Percentiles rank a stretch among this genome's conserved stretches.
Evolutionary conservation across 2,113 vertebrate genomes (phyloP).

Genomic region (Pelodiscus sinensis): DNA sequence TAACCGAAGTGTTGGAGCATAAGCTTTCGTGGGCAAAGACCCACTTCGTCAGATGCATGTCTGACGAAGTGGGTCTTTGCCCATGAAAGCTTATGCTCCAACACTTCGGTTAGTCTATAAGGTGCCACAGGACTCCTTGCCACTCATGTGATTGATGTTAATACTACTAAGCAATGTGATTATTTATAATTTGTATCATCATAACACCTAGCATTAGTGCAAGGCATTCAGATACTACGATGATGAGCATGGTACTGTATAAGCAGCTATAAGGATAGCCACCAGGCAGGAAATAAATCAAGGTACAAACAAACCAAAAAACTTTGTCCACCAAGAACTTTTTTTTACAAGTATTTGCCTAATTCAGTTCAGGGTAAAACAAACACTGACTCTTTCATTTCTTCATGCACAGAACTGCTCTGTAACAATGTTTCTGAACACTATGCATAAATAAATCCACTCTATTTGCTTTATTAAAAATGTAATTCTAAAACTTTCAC

Average conservation of each 20-base stretch:
- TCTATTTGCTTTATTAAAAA: neutral
- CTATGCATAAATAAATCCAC: neutral
- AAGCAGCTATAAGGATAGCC: neutral
- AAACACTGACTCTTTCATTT: neutral
- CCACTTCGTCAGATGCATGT: no score
- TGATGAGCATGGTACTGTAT: neutral
- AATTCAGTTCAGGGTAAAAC: neutral
- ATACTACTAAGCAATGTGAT: neutral
- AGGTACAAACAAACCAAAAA: neutral
- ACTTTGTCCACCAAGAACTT: neutral
- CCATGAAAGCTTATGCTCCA: no score
- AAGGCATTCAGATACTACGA: neutral
- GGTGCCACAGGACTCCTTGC: no score
- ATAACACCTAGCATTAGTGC: neutral
- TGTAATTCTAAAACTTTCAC: neutral
- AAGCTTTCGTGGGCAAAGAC: no score
- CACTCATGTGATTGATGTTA: neutral
- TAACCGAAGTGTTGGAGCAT: no score
- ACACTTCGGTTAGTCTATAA: no score
- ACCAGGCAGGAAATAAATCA: neutral
- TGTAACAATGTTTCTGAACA: neutral
- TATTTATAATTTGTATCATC: no score
- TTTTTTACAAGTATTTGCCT: neutral
- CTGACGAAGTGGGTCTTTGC: no score
- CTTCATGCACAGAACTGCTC: neutral